A percentile compares a stretch with the other conserved stretches of the same genome.
phyloP scores from a whole-genome alignment of 2,113 vertebrate genomes.

The Tachysurus vachellii region DNA sequence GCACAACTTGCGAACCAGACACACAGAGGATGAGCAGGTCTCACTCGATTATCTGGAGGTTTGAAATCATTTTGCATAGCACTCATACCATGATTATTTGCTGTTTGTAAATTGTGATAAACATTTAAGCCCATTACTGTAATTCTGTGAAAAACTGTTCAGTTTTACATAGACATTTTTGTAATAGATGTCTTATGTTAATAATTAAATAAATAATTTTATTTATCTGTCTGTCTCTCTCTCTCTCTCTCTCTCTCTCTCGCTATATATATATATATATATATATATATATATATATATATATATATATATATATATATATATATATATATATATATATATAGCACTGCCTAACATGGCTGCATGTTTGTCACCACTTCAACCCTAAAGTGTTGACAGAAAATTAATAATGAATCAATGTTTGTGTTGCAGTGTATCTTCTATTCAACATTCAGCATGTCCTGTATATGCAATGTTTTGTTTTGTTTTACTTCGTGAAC shows the following conservation, averaged over 20 bases:
- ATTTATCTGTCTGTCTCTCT: no score
- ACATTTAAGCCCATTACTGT: no score
- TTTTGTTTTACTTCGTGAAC: neutral
- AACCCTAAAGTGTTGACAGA: neutral
- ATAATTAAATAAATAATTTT: no score
- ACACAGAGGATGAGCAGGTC: slow-evolving; percentile 35
- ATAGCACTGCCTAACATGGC: neutral
- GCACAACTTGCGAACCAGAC: slow-evolving; percentile 29
- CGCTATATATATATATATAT: no score
- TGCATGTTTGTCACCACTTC: neutral
- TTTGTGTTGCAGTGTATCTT: neutral
- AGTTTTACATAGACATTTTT: neutral
- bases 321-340: no score
- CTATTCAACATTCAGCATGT: neutral
- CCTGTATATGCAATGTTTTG: neutral
- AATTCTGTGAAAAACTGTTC: neutral
- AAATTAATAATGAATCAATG: neutral
- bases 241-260: no score
- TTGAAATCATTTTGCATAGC: neutral
- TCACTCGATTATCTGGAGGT: slow-evolving; percentile 47
- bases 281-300: no score
- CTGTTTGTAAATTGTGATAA: neutral
- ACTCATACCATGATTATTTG: neutral
- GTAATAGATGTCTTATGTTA: neutral
- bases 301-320: no score